phyloP scores from a whole-genome alignment of 2,113 vertebrate genomes.

The Nothocercus julius region DNA sequence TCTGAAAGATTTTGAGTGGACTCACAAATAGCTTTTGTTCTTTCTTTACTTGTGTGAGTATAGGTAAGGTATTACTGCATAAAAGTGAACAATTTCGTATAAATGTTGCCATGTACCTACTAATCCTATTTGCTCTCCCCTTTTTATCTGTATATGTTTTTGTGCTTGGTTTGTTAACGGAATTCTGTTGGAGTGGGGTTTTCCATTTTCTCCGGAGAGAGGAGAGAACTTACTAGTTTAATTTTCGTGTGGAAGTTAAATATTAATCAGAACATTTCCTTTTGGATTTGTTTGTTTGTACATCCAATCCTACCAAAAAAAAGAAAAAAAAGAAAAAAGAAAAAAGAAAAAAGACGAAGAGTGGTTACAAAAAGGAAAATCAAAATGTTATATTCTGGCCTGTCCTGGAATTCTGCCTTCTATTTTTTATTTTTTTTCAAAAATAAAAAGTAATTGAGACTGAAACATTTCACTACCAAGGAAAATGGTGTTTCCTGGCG shows the following conservation, averaged over 20 bases:
- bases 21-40: background rate
- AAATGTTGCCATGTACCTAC: background rate
- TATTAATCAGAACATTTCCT: background rate
- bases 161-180: background rate
- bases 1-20: background rate
- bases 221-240: background rate
- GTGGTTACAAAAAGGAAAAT: background rate
- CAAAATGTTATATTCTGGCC: background rate
- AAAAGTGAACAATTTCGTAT: background rate
- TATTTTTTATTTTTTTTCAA: background rate
- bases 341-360: background rate
- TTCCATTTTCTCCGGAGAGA: background rate
- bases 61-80: background rate
- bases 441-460: slow-evolving; percentile 6
- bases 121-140: background rate
- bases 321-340: background rate
- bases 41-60: background rate
- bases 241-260: background rate
- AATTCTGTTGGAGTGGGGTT: background rate
- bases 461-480: slow-evolving; percentile 63
- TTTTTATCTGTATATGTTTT: background rate
- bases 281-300: background rate
- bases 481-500: slow-evolving; percentile 22
- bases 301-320: background rate
- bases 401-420: background rate